Percentiles rank a stretch among this genome's conserved stretches.
Evolutionary conservation across 2,797 vertebrate species (phyloP).

Genomic region (Scomberomorus guttatus): DNA sequence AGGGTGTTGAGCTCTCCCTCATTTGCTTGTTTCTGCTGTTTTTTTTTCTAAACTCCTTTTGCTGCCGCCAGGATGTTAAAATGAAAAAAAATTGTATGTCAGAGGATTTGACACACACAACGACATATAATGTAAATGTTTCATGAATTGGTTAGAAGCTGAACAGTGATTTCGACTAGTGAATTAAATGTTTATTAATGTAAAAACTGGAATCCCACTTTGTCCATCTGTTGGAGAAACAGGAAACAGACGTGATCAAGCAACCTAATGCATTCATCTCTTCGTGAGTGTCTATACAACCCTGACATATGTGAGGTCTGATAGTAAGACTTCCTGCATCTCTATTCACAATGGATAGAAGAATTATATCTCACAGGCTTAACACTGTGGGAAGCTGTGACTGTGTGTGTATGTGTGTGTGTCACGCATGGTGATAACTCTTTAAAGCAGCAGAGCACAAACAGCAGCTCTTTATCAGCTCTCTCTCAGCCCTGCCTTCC

Average conservation of each 20-base stretch:
- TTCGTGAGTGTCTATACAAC: neutral
- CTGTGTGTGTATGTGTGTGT: slow-evolving; percentile 15
- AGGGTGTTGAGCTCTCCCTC: neutral
- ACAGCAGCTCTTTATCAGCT: slow-evolving; percentile 55
- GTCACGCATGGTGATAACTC: slow-evolving; percentile 22
- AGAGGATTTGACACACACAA: neutral
- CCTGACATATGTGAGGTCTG: slow-evolving; percentile 39
- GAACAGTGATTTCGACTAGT: neutral
- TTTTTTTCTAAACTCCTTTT: neutral
- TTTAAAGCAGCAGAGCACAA: slow-evolving; percentile 37
- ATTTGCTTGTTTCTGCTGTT: neutral
- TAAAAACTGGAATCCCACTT: no score
- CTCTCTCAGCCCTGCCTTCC: slow-evolving; percentile 25
- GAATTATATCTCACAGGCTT: slow-evolving; percentile 33
- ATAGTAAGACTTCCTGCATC: slow-evolving; percentile 27
- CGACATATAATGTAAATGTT: neutral
- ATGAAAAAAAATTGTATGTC: neutral
- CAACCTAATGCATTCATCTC: neutral
- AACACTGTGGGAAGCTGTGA: slow-evolving; percentile 14
- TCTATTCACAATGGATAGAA: slow-evolving; percentile 13
- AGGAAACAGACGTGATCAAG: neutral
- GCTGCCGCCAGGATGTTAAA: neutral
- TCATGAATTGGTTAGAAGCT: neutral
- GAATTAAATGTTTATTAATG: neutral
- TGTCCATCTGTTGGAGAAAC: neutral